These are phyloP conservation scores for Dermatophagoides farinae DNA, from an alignment of 1,140 invertebrate species.

Conservation along the genomic window DNA sequence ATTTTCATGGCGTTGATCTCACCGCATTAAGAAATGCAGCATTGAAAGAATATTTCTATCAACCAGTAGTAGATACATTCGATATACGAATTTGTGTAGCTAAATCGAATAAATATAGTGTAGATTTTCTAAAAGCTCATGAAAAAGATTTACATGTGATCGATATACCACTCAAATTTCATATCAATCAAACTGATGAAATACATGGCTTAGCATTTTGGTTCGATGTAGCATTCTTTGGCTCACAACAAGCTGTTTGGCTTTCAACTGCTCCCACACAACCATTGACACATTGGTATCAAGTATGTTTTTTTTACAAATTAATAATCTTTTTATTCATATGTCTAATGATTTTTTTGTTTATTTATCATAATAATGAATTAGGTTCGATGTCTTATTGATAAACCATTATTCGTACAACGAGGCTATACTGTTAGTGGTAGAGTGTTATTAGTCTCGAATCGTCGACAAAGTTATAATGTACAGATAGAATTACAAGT, in stretches of 20 bases:
- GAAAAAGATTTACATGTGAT: constrained; percentile 89
- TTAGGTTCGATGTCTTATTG: constrained; percentile 79
- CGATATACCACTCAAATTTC: constrained; percentile 83
- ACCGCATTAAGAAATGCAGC: constrained; percentile 70
- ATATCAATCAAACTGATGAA: constrained; percentile 72
- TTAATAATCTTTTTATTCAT: background rate
- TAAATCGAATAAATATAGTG: constrained; percentile 77
- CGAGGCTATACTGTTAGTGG: constrained; percentile 78
- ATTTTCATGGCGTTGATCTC: constrained; percentile 93
- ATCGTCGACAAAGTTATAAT: constrained; percentile 95
- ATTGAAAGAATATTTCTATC: constrained; percentile 91
- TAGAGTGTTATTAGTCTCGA: constrained; percentile 65
- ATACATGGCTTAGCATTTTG: constrained; percentile 96
- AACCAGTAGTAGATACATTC: constrained; percentile 97
- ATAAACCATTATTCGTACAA: constrained; percentile 81
- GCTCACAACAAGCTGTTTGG: constrained; percentile 73
- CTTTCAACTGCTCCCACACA: constrained; percentile 94
- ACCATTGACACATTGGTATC: constrained; percentile 96
- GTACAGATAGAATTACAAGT: constrained; percentile 85
- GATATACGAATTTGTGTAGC: constrained; percentile 93
- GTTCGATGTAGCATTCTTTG: constrained; percentile 98
- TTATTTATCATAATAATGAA: constrained; percentile 23
- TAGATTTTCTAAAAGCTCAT: constrained; percentile 78
- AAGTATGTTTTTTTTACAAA: background rate
- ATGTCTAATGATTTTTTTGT: background rate